Conservation (phyloP, 2,113 vertebrate species). For the Serilophus lunatus region DNA sequence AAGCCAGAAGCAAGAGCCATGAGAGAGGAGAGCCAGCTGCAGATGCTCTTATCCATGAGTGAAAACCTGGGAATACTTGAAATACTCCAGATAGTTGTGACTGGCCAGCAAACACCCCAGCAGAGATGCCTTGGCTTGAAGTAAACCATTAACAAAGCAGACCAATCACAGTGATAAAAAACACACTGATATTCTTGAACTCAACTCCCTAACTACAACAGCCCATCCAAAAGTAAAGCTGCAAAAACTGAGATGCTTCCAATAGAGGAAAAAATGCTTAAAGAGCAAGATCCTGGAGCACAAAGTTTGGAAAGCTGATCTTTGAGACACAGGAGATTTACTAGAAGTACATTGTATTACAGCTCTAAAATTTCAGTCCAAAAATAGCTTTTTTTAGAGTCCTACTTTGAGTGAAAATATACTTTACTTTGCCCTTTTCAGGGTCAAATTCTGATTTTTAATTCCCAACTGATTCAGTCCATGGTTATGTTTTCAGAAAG, state of each 20-base stretch:
- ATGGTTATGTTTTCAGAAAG: neutral
- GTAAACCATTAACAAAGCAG: conserved; percentile 27
- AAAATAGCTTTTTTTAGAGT: neutral
- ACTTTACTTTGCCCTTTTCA: neutral
- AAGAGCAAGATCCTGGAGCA: neutral
- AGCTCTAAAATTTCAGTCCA: neutral
- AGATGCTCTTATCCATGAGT: conserved; percentile 42
- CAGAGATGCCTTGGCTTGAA: neutral
- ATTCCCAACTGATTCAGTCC: neutral
- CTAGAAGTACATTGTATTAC: neutral
- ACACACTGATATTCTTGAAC: conserved; percentile 2
- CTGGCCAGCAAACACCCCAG: neutral
- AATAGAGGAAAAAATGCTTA: rapidly evolving
- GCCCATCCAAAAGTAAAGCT: neutral
- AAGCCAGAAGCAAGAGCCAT: neutral
- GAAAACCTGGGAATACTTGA: conserved; percentile 19
- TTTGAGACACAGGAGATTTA: neutral
- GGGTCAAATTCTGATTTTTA: neutral
- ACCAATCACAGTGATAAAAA: conserved; percentile 9
- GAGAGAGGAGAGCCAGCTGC: conserved; percentile 10
- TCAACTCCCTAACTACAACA: neutral
- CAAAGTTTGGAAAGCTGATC: neutral
- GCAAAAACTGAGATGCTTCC: neutral
- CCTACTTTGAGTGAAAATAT: neutral
- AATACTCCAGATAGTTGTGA: conserved; percentile 49